Evolutionary conservation across 2,113 vertebrate species (phyloP), one percentile per base, ranked within the genome.

Genomic region (Vidua chalybeata): DNA sequence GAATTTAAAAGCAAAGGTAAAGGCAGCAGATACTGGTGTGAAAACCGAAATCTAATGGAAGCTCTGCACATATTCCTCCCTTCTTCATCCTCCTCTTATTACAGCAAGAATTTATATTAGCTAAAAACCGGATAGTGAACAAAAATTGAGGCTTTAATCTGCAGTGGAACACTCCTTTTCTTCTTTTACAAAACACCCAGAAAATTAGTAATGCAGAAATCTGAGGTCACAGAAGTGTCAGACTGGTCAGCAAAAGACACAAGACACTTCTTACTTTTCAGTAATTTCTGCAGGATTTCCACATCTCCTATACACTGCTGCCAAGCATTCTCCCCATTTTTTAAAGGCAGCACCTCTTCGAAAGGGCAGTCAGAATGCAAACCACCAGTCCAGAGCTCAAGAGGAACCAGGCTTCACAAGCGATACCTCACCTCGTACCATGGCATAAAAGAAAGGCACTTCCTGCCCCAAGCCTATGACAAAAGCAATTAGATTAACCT

Each of bases 341-440:
- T 72, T 23, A 90, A 58, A 18, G 31, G 48, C 30, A 84, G 19
- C 21, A 62, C 2, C 28, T 54, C 71, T 76, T 66, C 48, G 49
- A 62, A 80, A 86, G 15, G 26, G n/a, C 3, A 10, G 31, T 9
- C 33, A 75, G 30, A 17, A 46, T 4, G 10, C 8, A 6, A 92
- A 73, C 11, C 49, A 61, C 9, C n/a, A 64, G 24, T 13, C 16
- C 37, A 48, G 67, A 68, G 81, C 1, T 3, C 35, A 18, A 51
- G 43, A 90, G 55, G 59, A 83, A 59, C 6, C 1, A 1, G 11
- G 18, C 14, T 88, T 46, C 55, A 54, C 23, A 41, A 35, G 14
- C 4, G 0, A 27, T 13, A 45, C 4, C 0, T 24, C n/a, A 79
- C 4, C 7, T 59, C 16, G 6, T 6, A 52, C 6, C 41, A 79